These are phyloP conservation scores for Fistularia tabacaria DNA, from an alignment of 2,797 vertebrate genomes.

Conservation along the genomic window DNA sequence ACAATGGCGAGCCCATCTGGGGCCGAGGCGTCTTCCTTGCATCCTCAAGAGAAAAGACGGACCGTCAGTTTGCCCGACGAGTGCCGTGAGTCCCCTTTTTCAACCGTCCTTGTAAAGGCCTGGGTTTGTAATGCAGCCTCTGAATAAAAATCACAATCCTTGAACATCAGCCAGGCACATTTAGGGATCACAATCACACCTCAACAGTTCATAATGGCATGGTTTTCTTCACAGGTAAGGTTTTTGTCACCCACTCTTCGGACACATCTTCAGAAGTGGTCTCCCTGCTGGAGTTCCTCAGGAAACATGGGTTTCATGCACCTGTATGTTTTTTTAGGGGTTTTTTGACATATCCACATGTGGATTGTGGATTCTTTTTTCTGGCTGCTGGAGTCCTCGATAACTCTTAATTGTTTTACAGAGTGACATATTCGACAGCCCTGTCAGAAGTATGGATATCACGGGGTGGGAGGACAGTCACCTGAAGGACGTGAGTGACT, in stretches of 20 bases:
- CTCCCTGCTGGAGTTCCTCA: conserved; percentile 83
- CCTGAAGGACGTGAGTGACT: conserved; percentile 82
- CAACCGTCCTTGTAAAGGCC: too few species aligned
- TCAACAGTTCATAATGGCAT: too few species aligned
- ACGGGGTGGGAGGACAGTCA: conserved; percentile 86
- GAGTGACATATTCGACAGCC: conserved; percentile 84
- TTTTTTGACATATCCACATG: neutral
- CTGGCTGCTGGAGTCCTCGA: too few species aligned
- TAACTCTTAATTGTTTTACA: conserved; percentile 30
- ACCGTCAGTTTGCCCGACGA: conserved; percentile 79
- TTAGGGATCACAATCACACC: too few species aligned
- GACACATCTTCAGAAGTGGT: conserved; percentile 80
- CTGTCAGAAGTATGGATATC: conserved; percentile 80
- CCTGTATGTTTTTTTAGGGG: conserved; percentile 55
- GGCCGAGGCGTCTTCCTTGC: conserved; percentile 34
- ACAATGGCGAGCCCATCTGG: conserved; percentile 14
- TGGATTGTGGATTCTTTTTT: neutral
- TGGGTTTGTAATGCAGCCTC: conserved; percentile 1
- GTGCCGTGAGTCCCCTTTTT: conserved; percentile 74
- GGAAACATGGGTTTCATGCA: conserved; percentile 83
- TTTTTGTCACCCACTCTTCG: conserved; percentile 88
- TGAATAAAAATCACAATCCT: too few species aligned
- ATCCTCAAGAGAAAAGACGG: conserved; percentile 68
- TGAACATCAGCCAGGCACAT: too few species aligned
- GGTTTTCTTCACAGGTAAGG: conserved; percentile 73